phyloP scores from a whole-genome alignment of 2,797 vertebrate species.

The Lutjanus argentimaculatus region DNA sequence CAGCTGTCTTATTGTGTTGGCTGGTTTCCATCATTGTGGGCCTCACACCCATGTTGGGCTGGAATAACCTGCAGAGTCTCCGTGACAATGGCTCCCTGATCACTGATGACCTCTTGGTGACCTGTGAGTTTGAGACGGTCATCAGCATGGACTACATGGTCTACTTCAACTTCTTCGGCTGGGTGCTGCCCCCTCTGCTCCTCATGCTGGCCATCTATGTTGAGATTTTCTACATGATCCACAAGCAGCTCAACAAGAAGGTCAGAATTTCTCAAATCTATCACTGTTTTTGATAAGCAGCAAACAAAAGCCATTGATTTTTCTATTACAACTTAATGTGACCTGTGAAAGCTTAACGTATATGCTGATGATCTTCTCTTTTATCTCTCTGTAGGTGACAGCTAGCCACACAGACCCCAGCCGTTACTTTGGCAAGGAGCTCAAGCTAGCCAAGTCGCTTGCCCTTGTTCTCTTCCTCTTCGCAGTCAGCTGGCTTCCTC shows the following conservation, averaged over 20 bases:
- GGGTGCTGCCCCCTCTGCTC: constrained; percentile 95
- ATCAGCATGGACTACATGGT: constrained; percentile 99
- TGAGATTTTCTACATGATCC: constrained; percentile 98
- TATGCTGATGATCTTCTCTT: constrained; percentile 14
- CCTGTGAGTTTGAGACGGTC: constrained; percentile 94
- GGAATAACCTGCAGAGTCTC: constrained; percentile 92
- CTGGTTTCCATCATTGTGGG: constrained; percentile 93
- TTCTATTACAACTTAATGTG: not conserved
- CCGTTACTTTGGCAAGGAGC: constrained; percentile 95
- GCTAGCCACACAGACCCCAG: constrained; percentile 90
- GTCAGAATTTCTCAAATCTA: constrained; percentile 55
- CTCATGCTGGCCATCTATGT: constrained; percentile 95
- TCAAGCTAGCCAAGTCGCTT: constrained; percentile 96
- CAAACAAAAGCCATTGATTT: not conserved
- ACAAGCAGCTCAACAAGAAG: constrained; percentile 94
- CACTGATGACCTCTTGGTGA: constrained; percentile 83
- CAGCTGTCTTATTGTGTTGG: constrained; percentile 94
- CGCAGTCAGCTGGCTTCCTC: constrained; percentile 95
- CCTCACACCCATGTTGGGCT: constrained; percentile 95
- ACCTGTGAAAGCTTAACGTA: not conserved
- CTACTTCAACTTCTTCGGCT: constrained; percentile 98
- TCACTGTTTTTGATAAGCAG: not conserved
- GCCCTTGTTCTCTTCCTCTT: constrained; percentile 96
- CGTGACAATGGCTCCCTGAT: constrained; percentile 78
- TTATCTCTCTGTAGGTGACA: constrained; percentile 78